phyloP scores from a whole-genome alignment of 2,797 vertebrate species.

The Molossus molossus region DNA sequence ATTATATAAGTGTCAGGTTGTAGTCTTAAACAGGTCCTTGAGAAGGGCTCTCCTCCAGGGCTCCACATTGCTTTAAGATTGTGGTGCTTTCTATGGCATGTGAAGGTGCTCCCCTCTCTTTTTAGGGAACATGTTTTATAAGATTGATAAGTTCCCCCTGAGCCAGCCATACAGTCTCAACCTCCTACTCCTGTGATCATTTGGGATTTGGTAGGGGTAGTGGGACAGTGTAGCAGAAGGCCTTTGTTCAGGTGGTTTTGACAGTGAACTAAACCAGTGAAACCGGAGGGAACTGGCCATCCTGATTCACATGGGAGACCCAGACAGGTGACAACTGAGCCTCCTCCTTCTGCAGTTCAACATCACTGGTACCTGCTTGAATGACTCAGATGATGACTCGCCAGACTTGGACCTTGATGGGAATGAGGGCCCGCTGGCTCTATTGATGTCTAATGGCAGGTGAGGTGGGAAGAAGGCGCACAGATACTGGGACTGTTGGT shows the following conservation, averaged over 20 bases:
- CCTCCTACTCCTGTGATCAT: constrained; percentile 61
- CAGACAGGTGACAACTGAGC: constrained; percentile 78
- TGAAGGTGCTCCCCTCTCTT: constrained; percentile 44
- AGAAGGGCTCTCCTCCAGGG: constrained; percentile 48
- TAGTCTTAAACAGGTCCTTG: constrained; percentile 69
- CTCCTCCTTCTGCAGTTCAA: constrained; percentile 90
- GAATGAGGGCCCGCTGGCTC: constrained; percentile 94
- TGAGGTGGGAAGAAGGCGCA: constrained; percentile 87
- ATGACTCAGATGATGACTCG: constrained; percentile 93
- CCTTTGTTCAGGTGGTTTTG: constrained; percentile 75
- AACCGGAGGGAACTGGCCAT: constrained; percentile 73
- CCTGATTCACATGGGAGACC: constrained; percentile 74
- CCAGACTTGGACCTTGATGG: constrained; percentile 84
- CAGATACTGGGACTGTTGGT: constrained; percentile 34
- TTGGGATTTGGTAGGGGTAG: background rate
- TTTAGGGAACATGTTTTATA: constrained; percentile 65
- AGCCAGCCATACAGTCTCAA: constrained; percentile 63
- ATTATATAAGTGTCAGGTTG: constrained; percentile 54
- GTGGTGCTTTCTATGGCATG: constrained; percentile 28
- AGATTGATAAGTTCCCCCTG: constrained; percentile 45
- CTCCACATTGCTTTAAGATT: constrained; percentile 43
- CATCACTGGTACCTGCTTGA: constrained; percentile 90
- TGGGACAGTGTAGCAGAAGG: constrained; percentile 55
- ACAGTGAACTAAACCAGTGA: constrained; percentile 72
- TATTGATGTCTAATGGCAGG: constrained; percentile 95